phyloP scores from a whole-genome alignment of 2,113 vertebrate genomes.

The Burhinus bistriatus region DNA sequence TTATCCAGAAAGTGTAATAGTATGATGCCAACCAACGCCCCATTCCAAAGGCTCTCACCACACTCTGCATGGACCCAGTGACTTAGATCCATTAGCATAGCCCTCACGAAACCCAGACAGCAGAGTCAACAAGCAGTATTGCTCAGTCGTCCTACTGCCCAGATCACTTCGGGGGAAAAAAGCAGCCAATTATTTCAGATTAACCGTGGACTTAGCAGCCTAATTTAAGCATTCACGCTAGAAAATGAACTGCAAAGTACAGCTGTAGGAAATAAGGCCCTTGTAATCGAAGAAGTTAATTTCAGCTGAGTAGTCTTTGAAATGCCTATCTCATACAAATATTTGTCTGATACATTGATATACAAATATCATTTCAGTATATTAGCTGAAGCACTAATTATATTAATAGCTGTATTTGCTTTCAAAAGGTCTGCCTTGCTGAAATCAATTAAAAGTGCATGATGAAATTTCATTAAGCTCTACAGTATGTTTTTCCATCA shows the following conservation, averaged over 20 bases:
- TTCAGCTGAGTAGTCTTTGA: not conserved
- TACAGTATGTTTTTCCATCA: slow-evolving; percentile 44
- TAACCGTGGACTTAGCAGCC: not conserved
- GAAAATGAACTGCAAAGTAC: slow-evolving; percentile 22
- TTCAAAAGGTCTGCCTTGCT: slow-evolving; percentile 54
- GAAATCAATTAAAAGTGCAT: slow-evolving; percentile 57
- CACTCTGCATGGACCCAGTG: not conserved
- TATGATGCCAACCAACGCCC: not conserved
- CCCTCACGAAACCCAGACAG: not conserved
- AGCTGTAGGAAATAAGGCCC: slow-evolving; percentile 1
- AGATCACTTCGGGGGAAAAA: not conserved
- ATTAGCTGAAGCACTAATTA: slow-evolving; percentile 54
- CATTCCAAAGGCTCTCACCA: not conserved
- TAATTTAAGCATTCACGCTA: not conserved
- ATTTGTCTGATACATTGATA: slow-evolving; percentile 50
- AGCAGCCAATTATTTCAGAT: not conserved
- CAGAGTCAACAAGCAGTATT: not conserved
- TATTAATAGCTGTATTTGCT: slow-evolving; percentile 64
- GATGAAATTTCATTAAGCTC: slow-evolving; percentile 55
- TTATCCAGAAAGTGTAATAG: not conserved
- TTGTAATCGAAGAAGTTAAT: slow-evolving; percentile 45
- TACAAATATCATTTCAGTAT: slow-evolving; percentile 50
- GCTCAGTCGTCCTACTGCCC: not conserved
- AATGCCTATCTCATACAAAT: slow-evolving; percentile 49
- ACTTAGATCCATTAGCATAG: not conserved